These are phyloP conservation scores for Megalops cyprinoides DNA, from an alignment of 2,797 vertebrate species.

Conservation along the genomic window DNA sequence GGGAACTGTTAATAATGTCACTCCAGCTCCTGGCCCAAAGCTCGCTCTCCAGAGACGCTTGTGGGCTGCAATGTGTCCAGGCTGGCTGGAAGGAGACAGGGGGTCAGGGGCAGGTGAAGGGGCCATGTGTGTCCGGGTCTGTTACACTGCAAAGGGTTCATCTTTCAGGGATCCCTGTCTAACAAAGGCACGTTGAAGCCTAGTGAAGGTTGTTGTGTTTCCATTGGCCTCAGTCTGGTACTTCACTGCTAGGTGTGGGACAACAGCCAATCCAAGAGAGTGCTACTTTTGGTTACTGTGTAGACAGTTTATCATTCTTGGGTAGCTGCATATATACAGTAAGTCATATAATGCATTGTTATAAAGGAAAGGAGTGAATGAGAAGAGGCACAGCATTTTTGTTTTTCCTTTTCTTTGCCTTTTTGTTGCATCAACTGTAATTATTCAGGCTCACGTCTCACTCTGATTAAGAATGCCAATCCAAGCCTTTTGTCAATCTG, in stretches of 20 bases:
- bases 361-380: neutral
- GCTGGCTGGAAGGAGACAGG: conserved; percentile 18
- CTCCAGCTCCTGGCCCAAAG: conserved; percentile 77
- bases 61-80: conserved; percentile 27
- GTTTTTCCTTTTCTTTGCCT: conserved; percentile 40
- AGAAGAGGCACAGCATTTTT: neutral
- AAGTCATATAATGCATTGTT: too few relatives aligned
- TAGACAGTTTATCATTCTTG: too few relatives aligned
- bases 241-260: neutral
- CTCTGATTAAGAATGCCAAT: conserved; percentile 72
- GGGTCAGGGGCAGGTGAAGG: neutral
- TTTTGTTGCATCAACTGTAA: conserved; percentile 44
- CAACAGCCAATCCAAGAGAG: neutral
- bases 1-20: conserved; percentile 82
- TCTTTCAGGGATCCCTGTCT: conserved; percentile 1
- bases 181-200: neutral
- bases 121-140: conserved; percentile 20
- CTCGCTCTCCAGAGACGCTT: conserved; percentile 49
- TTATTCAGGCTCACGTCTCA: conserved; percentile 63
- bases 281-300: too few relatives aligned
- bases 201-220: neutral
- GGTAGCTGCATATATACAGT: too few relatives aligned
- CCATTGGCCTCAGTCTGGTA: neutral
- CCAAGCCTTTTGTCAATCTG: conserved; percentile 68
- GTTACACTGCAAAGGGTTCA: neutral